Conservation (phyloP, 2,888 invertebrate genomes). For the Dimorphilus gyrociliatus region DNA sequence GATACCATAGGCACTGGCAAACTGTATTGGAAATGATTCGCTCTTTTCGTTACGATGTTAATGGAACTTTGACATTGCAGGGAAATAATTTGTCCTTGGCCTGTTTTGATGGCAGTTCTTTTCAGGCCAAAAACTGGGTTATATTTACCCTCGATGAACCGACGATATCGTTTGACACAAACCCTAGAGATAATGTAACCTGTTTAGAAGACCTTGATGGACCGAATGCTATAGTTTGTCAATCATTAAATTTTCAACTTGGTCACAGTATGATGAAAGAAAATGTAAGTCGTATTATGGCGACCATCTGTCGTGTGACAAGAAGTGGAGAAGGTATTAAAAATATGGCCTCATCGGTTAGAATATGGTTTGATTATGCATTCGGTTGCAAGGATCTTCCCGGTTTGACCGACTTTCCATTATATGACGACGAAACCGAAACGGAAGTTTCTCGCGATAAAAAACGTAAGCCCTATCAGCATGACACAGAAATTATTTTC, state of each 20-base stretch:
- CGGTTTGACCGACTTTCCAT: too few species aligned
- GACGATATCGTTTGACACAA: too few species aligned
- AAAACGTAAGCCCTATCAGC: slow-evolving; percentile 21
- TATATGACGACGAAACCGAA: too few species aligned
- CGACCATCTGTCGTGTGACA: slow-evolving; percentile 77
- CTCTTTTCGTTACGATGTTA: slow-evolving; percentile 44
- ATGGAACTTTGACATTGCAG: slow-evolving; percentile 53
- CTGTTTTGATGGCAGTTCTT: slow-evolving; percentile 92
- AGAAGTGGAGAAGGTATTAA: slow-evolving; percentile 81
- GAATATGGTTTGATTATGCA: slow-evolving; percentile 93
- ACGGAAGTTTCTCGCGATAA: too few species aligned
- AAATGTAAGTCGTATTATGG: slow-evolving; percentile 50
- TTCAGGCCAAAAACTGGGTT: slow-evolving; percentile 89
- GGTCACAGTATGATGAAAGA: slow-evolving; percentile 47
- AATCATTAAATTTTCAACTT: slow-evolving; percentile 69
- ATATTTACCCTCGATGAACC: slow-evolving; percentile 82
- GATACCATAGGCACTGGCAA: slow-evolving; percentile 87
- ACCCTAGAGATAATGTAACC: too few species aligned
- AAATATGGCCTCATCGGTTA: slow-evolving; percentile 78
- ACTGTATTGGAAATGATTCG: slow-evolving; percentile 50
- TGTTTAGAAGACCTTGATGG: too few species aligned
- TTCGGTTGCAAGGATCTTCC: too few species aligned
- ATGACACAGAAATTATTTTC: slow-evolving; percentile 75
- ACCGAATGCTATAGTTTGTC: too few species aligned
- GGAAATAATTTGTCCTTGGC: slow-evolving; percentile 74